These are phyloP conservation scores for Orthonevra nobilis DNA, from an alignment of 2,888 invertebrate species.

Conservation along the genomic window DNA sequence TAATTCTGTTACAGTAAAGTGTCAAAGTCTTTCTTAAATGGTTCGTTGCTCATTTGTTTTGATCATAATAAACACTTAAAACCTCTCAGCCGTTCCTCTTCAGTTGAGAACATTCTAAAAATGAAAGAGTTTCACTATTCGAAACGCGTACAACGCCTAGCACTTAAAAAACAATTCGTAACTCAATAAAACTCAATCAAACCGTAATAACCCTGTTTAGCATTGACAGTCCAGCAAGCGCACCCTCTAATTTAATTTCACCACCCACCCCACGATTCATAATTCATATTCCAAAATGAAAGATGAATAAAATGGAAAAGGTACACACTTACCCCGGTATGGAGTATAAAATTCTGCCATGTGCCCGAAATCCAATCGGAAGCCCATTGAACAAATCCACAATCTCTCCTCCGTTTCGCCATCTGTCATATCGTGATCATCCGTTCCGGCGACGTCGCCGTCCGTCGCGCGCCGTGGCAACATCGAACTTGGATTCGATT, in stretches of 20 bases:
- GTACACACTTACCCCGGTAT: neutral
- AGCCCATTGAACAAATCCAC: conserved; percentile 32
- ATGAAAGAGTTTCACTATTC: conserved; percentile 15
- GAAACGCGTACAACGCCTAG: neutral
- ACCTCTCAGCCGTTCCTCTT: neutral
- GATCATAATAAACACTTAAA: neutral
- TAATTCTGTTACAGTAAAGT: neutral
- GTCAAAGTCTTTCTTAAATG: neutral
- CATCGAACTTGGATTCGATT: conserved; percentile 51
- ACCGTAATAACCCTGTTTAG: conserved; percentile 65
- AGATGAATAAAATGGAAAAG: conserved; percentile 18
- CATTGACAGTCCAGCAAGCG: conserved; percentile 59
- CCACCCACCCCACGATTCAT: conserved; percentile 26
- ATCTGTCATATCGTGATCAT: conserved; percentile 52
- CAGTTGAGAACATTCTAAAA: neutral
- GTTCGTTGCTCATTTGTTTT: neutral
- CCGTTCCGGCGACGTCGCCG: too few relatives aligned
- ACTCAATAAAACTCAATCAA: conserved; percentile 62
- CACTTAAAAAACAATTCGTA: conserved; percentile 64
- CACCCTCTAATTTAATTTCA: conserved; percentile 46
- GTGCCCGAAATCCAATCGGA: conserved; percentile 65
- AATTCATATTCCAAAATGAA: conserved; percentile 53
- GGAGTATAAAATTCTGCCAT: conserved; percentile 53
- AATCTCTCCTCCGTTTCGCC: conserved; percentile 41
- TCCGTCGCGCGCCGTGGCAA: neutral